phyloP scores from a whole-genome alignment of 2,888 invertebrate species.

The Nymphalis polychloros region DNA sequence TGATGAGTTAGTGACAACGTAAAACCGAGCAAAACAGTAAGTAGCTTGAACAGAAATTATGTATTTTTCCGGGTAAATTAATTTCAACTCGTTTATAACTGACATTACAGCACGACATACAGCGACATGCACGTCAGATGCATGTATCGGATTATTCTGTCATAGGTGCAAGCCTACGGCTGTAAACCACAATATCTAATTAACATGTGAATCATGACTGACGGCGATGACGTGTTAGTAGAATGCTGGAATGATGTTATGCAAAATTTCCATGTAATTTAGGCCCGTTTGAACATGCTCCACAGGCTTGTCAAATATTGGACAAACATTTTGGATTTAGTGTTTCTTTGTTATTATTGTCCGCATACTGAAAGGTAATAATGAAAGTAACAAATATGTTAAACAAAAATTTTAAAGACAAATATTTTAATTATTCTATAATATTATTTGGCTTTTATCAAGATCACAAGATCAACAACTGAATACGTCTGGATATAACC shows the following conservation, averaged over 20 bases:
- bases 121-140: not conserved
- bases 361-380: too few relatives aligned
- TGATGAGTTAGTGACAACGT: too few relatives aligned
- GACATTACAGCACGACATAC: not conserved
- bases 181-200: constrained; percentile 14
- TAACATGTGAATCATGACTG: constrained; percentile 10
- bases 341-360: not conserved
- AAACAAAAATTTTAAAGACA: too few relatives aligned
- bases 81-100: not conserved
- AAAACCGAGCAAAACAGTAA: too few relatives aligned
- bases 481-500: too few relatives aligned
- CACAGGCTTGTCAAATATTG: not conserved
- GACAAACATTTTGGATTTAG: not conserved
- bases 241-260: constrained; percentile 10
- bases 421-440: too few relatives aligned
- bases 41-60: not conserved
- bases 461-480: too few relatives aligned
- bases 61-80: not conserved
- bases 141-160: constrained; percentile 10
- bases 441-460: too few relatives aligned
- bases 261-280: constrained; percentile 7
- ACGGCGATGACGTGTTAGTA: constrained; percentile 5
- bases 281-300: not conserved
- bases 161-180: constrained; percentile 5
- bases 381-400: too few relatives aligned